Conservation (phyloP, 35 echinoderm and acorn worm genomes). For the Holothuria glaberrima region DNA sequence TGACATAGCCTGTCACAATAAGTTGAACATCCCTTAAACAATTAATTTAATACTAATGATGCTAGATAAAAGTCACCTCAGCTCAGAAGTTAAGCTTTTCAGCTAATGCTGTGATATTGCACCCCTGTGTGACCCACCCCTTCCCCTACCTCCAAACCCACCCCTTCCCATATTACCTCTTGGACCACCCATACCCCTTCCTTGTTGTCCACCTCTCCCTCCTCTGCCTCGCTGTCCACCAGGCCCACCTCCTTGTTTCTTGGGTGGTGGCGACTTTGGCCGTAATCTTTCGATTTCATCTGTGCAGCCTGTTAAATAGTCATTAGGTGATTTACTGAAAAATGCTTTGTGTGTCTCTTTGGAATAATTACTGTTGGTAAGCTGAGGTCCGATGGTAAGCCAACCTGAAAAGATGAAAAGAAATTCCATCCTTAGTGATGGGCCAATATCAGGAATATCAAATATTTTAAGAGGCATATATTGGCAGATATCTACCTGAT, state of each 20-base stretch:
- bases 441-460: too few species aligned
- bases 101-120: constrained; percentile 26
- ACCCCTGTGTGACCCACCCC: constrained; percentile 36
- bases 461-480: too few species aligned
- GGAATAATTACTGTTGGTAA: constrained; percentile 95
- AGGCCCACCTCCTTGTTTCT: constrained; percentile 63
- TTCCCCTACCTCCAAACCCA: constrained; percentile 60
- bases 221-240: constrained; percentile 60
- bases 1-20: too few species aligned
- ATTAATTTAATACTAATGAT: too few species aligned
- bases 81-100: too few species aligned
- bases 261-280: constrained; percentile 90
- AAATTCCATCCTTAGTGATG: too few species aligned
- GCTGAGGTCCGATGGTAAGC: constrained; percentile 86
- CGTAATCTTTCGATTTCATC: constrained; percentile 92
- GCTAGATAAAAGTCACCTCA: too few species aligned
- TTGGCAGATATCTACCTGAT: too few species aligned
- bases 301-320: constrained; percentile 85
- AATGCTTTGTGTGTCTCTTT: constrained; percentile 80
- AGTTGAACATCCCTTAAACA: too few species aligned
- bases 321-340: constrained; percentile 80
- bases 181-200: constrained; percentile 46
- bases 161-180: constrained; percentile 53
- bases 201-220: constrained; percentile 71
- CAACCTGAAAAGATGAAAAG: constrained; percentile 66